Conservation (phyloP, 2,797 vertebrate genomes). For the Kryptolebias ocellatus region DNA sequence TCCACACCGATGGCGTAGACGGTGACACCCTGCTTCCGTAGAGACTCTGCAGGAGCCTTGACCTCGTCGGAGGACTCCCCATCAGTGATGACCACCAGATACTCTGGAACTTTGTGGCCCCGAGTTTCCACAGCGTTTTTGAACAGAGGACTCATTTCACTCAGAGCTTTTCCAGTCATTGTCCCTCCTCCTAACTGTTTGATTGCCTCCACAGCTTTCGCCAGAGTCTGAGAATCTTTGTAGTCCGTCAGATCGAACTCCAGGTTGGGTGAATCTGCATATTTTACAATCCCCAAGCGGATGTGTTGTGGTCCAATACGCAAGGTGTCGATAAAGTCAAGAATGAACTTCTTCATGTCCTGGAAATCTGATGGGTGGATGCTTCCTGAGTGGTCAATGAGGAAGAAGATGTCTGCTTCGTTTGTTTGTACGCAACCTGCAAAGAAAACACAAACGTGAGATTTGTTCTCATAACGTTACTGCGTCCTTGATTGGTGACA, state of each 20-base stretch:
- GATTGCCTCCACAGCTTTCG: constrained; percentile 77
- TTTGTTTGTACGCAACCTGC: constrained; percentile 84
- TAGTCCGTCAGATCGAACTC: constrained; percentile 78
- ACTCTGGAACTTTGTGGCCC: constrained; percentile 64
- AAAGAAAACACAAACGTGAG: constrained; percentile 13
- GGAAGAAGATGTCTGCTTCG: constrained; percentile 90
- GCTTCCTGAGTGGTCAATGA: constrained; percentile 87
- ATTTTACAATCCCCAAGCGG: constrained; percentile 84
- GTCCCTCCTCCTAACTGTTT: constrained; percentile 77
- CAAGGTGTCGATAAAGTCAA: constrained; percentile 77
- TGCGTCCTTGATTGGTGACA: background rate
- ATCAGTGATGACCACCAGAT: constrained; percentile 87
- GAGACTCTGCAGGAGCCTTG: constrained; percentile 65
- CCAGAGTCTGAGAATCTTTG: constrained; percentile 48
- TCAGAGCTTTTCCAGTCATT: constrained; percentile 79
- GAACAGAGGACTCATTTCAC: constrained; percentile 76
- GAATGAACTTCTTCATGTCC: constrained; percentile 87
- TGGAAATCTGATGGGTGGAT: constrained; percentile 77
- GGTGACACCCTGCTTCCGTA: constrained; percentile 72
- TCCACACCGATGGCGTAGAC: constrained; percentile 86
- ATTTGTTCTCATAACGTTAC: background rate
- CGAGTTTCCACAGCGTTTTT: constrained; percentile 56
- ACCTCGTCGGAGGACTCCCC: constrained; percentile 82
- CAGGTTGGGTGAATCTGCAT: constrained; percentile 47
- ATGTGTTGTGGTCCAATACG: constrained; percentile 78